A percentile compares a stretch with the other conserved stretches of the same genome.
phyloP scores from a whole-genome alignment of 2,113 vertebrate species.

The Dermatemys mawii region DNA sequence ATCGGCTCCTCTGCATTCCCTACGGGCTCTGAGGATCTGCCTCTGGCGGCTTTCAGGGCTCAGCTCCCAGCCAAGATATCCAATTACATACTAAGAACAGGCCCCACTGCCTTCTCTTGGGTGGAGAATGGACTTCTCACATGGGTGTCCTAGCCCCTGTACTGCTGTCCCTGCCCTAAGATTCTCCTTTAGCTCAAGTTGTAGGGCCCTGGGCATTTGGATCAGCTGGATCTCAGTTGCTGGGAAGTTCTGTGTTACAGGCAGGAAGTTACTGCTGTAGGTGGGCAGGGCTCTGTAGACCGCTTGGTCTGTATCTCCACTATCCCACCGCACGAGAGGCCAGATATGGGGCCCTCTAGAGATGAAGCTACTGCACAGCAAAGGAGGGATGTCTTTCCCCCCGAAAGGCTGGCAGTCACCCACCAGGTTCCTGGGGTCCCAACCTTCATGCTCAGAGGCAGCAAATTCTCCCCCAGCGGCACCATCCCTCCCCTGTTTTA shows the following conservation, averaged over 20 bases:
- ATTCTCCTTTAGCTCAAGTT: background rate
- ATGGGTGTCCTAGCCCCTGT: background rate
- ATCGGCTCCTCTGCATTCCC: background rate
- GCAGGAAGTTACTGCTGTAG: background rate
- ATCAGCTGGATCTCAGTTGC: background rate
- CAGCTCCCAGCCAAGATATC: background rate
- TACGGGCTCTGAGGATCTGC: background rate
- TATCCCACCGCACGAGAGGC: background rate
- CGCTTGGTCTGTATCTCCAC: background rate
- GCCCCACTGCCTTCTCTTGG: background rate
- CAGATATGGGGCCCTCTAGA: background rate
- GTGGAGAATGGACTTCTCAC: background rate
- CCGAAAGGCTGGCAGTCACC: background rate
- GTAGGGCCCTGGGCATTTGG: background rate
- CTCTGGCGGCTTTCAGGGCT: background rate
- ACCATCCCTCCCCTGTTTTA: accelerated
- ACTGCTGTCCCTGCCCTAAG: background rate
- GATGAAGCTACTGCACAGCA: background rate
- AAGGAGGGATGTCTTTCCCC: background rate
- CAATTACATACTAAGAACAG: background rate
- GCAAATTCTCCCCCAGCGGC: background rate
- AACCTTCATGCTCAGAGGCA: background rate
- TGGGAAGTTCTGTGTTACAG: background rate
- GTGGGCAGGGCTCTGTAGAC: background rate
- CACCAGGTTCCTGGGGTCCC: background rate